Conservation (phyloP, 2,888 invertebrate species). For the Theristus sp. region DNA sequence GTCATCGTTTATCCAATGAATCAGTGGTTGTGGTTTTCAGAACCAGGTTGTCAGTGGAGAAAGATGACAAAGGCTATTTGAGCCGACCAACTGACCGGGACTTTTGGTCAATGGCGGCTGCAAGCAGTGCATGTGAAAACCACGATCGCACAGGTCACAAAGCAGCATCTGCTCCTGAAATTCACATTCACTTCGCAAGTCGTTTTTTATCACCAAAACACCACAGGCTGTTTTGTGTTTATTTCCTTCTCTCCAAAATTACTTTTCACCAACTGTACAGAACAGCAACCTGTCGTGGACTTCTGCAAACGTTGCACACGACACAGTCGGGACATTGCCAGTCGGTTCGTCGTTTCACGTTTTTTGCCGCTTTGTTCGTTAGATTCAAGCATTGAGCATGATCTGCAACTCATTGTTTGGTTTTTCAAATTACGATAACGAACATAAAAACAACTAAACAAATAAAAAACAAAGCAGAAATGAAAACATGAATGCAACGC, state of each 20-base stretch:
- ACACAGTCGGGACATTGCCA: background rate
- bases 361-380: background rate
- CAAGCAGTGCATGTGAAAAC: slow-evolving; percentile 7
- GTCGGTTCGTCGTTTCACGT: background rate
- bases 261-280: background rate
- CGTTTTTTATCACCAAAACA: too few relatives aligned
- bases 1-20: too few relatives aligned
- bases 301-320: background rate
- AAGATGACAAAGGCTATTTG: too few relatives aligned
- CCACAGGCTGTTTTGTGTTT: too few relatives aligned
- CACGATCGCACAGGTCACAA: slow-evolving; percentile 7
- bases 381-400: background rate
- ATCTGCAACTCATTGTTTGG: too few relatives aligned
- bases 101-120: slow-evolving; percentile 4
- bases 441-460: too few relatives aligned
- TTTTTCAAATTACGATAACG: too few relatives aligned
- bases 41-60: too few relatives aligned
- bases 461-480: too few relatives aligned
- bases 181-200: too few relatives aligned
- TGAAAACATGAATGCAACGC: background rate
- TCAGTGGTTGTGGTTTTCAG: too few relatives aligned
- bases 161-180: slow-evolving; percentile 6
- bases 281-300: background rate
- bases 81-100: background rate
- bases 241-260: background rate